A percentile compares a stretch with the other conserved stretches of the same genome.
phyloP scores from a whole-genome alignment of 1,140 invertebrate genomes.

The Muscidifurax raptorellus region DNA sequence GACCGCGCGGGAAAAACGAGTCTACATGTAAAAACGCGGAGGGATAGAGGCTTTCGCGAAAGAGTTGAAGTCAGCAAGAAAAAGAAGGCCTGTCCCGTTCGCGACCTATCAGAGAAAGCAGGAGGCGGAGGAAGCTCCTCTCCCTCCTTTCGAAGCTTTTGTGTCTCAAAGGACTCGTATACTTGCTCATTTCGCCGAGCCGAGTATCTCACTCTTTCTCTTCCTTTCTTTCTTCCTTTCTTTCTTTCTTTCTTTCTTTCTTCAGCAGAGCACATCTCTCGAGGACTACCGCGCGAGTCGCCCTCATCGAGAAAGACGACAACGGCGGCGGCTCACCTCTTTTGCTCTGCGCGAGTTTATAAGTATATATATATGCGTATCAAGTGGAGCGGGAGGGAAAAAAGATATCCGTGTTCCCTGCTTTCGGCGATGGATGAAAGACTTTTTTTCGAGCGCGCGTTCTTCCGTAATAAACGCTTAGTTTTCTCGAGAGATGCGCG shows the following conservation, averaged over 20 bases:
- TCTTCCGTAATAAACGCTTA: slow-evolving; percentile 52
- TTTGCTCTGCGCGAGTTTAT: not conserved
- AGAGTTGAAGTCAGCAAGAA: slow-evolving; percentile 29
- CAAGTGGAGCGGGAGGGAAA: slow-evolving; percentile 29
- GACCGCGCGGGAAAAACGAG: not conserved
- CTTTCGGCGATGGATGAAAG: not conserved
- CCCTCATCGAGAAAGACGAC: slow-evolving; percentile 7
- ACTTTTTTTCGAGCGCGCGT: slow-evolving; percentile 38
- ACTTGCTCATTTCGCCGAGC: slow-evolving; percentile 69
- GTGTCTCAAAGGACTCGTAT: slow-evolving; percentile 69
- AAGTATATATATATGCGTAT: not conserved
- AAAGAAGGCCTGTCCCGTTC: slow-evolving; percentile 34
- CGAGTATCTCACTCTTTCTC: slow-evolving; percentile 51
- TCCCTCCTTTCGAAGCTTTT: slow-evolving; percentile 60
- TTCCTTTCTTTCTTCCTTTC: no score
- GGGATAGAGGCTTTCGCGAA: not conserved
- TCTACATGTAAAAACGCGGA: no score
- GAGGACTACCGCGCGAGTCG: not conserved
- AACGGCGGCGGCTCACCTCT: not conserved
- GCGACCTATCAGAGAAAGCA: slow-evolving; percentile 27
- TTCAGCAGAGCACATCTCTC: slow-evolving; percentile 32
- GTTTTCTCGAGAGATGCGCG: slow-evolving; percentile 32
- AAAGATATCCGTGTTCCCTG: not conserved
- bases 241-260: no score
- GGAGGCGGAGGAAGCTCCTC: not conserved